Percentiles rank a stretch among this genome's conserved stretches.
Conservation (phyloP, 2,797 vertebrate genomes). For the Pseudocheirus occidentalis region DNA sequence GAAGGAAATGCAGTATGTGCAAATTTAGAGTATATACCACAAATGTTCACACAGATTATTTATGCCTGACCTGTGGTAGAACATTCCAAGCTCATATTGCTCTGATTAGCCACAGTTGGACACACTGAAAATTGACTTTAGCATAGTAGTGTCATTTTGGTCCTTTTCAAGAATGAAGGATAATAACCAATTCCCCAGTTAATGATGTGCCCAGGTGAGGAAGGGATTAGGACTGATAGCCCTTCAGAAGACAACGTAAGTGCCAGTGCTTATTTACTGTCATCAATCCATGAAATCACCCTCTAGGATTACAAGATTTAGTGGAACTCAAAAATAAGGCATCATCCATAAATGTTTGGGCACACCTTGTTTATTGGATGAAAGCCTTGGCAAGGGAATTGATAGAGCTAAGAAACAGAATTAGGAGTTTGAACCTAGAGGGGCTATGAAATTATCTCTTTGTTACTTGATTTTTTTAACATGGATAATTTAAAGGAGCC, state of each 20-base stretch:
- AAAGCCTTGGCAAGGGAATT: neutral
- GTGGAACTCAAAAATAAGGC: neutral
- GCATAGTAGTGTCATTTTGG: too few species aligned
- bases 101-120: too few species aligned
- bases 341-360: neutral
- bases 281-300: neutral
- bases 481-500: neutral
- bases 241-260: neutral
- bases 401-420: neutral
- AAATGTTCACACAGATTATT: too few species aligned
- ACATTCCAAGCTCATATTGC: too few species aligned
- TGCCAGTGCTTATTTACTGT: neutral
- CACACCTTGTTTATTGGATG: neutral
- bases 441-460: neutral
- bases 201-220: neutral
- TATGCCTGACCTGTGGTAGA: too few species aligned
- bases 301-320: neutral
- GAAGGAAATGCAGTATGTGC: too few species aligned
- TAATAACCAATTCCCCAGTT: neutral
- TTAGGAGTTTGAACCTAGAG: neutral
- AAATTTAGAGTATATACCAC: too few species aligned
- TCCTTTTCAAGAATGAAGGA: too few species aligned
- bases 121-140: too few species aligned
- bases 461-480: neutral
- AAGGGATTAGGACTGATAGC: neutral